phyloP scores from a whole-genome alignment of 2,888 invertebrate species.

The Adineta ricciae region DNA sequence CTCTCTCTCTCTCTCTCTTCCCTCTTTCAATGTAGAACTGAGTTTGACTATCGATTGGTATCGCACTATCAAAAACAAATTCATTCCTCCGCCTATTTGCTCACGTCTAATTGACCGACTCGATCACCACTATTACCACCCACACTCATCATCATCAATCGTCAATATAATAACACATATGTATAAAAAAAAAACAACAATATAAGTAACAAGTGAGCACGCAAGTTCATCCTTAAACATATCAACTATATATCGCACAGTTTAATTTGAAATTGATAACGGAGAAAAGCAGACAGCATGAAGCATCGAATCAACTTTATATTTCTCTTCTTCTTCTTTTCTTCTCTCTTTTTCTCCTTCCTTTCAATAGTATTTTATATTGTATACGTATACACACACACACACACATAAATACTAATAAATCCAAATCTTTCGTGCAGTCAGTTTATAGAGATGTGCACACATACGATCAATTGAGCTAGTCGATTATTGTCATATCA shows the following conservation, averaged over 20 bases:
- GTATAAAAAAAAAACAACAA: neutral
- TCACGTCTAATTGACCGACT: neutral
- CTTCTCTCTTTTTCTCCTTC: neutral
- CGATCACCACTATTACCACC: neutral
- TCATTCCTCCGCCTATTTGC: neutral
- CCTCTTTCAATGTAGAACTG: neutral
- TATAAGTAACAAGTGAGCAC: neutral
- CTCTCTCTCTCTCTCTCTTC: too few species aligned
- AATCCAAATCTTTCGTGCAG: neutral
- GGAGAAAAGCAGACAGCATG: constrained; percentile 7
- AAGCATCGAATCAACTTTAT: neutral
- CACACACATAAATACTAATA: neutral
- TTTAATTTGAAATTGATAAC: constrained; percentile 13
- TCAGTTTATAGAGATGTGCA: neutral
- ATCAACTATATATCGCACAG: neutral
- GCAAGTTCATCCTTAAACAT: neutral
- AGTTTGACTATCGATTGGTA: neutral
- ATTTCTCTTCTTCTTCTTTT: neutral
- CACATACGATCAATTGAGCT: neutral
- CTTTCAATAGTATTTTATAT: neutral
- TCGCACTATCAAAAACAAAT: neutral
- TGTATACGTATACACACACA: neutral
- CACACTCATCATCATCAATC: constrained; percentile 7
- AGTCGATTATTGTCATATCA: constrained; percentile 15
- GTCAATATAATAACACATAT: neutral